Base-by-base conservation (phyloP, 2,113 vertebrate genomes). In the Rhinogobius similis region DNA sequence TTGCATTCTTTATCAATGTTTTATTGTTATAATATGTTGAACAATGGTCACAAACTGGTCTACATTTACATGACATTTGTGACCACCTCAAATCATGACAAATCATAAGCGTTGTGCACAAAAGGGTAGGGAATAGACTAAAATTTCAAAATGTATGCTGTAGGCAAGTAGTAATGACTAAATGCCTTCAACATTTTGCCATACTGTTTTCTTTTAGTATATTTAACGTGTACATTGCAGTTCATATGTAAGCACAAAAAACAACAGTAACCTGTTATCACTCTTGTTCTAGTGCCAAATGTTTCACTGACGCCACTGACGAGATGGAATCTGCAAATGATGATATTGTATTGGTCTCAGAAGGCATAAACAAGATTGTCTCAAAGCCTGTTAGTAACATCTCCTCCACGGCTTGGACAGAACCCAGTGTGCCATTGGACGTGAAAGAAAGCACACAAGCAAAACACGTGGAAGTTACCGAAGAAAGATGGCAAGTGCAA, bases 281-380 rank as follows among this genome's bases (percentile, higher is more conserved):
- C n/a, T 74, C 64, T 65, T 36, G 21, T 1, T 38, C 50, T 73
- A 98, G 96, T 82, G 76, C 92, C 72, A 84, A 87, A 7, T 94
- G 92, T 61, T 53, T 96, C 61, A 88, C 90, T 71, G 79, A 70
- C 8, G 86, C 87, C 2, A 66, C 91, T 63, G 86, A 89, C 67
- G 79, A 93, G 32, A 82, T 95, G 29, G 70, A 81, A 4, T 93
- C 94, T 6, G 67, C 90, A 69, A 93, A 95, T 77, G 70, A 85
- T 26, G 80, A 92, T 44, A 91, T 77, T 1, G 6, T 67, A 4
- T 39, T 79, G 46, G 86, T 95, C 1, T 82, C 88, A 77, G 81
- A 87, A 52, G 88, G 84, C 44, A 86, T 94, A 36, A 67, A 93
- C 20, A 66, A 39, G 6, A 84, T 92, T 58, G 69, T 68, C 52